Evolutionary conservation across 2,797 vertebrate species (phyloP), one percentile per base, ranked within the genome.

Genomic region (Danio aesculapii): DNA sequence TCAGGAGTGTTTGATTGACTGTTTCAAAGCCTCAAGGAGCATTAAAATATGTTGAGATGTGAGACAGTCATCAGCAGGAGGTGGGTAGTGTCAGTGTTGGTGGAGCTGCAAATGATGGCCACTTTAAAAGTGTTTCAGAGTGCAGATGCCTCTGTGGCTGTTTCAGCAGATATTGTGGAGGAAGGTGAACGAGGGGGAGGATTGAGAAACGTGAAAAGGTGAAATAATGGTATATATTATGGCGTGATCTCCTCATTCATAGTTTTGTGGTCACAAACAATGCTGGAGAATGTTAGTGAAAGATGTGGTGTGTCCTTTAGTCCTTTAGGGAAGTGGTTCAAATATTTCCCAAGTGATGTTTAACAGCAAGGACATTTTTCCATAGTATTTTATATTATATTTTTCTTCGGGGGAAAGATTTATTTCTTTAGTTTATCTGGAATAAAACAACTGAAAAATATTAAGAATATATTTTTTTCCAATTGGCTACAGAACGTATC

Each of bases 71-170:
- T 69, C 66, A 69, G 44, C 8, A 21, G 76, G 66, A 16, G 6
- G 52, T 77, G 75, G 53, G 75, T 62, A 49, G 44, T 68, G 63
- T 68, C 64, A 14, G 52, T 77, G 52, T 9, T 59, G 53, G 63
- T 78, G 12, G 66, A 78, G 66, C 50, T 43, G 66, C 16, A 50
- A 43, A 52, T 52, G 44, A 61, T 61, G 64, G 21, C 46, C 46
- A 52, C 55, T 78, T 78, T 69, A 14, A 68, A 39, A 67, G 11
- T 58, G 53, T 47, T 69, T 78, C 21, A 16, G 44, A 30, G 30
- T 30, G 30, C 30, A 30, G 69, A 47, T 58, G 43, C 63, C 43
- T 39, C 46, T 21, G 66, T 78, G 66, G 69, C 50, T 77, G 64
- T 67, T 59, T 78, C 21, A 19, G 57, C 76, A 69, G 46, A 14